Base-by-base conservation (phyloP, 1,140 invertebrate genomes). In the Platyura marginata region DNA sequence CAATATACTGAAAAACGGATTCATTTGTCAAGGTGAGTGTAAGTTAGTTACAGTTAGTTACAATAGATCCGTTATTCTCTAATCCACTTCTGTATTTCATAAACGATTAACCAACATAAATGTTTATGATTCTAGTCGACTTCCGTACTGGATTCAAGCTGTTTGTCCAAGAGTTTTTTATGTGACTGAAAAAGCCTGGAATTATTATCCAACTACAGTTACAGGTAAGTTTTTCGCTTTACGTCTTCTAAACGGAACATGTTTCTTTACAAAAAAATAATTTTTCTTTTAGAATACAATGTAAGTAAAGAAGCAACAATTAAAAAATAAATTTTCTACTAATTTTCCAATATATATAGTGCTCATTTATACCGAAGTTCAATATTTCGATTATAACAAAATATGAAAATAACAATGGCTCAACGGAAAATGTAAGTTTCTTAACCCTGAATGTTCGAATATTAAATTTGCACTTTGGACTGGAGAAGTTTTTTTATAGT, bases 171-270 rank as follows among this genome's bases (percentile, higher is more conserved):
- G 77, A 62, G 78, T 93, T 61, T 93, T 93, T 66, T 94, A 92
- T 62, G 72, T 93, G 1, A 91, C 81, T 46, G 89, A 93, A 63
- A 92, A 90, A 56, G 84, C 88, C 13, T 93, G 87, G 87, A 94
- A 94, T 63, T 92, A 86, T 65, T 94, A 90, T 67, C 89, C 89
- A 36, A 90, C 76, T 56, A 93, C 89, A 23, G 77, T 86, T 36
- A 91, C 88, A 71, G 83, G 81, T 81, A 67, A 52, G 45, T n/a
- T n/a, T n/a, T n/a, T n/a, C n/a, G n/a, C n/a, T n/a, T n/a, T n/a
- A n/a, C n/a, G n/a, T n/a, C n/a, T n/a, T n/a, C n/a, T n/a, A n/a
- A n/a, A n/a, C n/a, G n/a, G n/a, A n/a, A n/a, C n/a, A n/a, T n/a
- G n/a, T n/a, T 34, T 11, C 32, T 34, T 15, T 34, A 4, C 13